These are phyloP conservation scores for Emys orbicularis DNA, from an alignment of 2,797 vertebrate species.

Conservation along the genomic window DNA sequence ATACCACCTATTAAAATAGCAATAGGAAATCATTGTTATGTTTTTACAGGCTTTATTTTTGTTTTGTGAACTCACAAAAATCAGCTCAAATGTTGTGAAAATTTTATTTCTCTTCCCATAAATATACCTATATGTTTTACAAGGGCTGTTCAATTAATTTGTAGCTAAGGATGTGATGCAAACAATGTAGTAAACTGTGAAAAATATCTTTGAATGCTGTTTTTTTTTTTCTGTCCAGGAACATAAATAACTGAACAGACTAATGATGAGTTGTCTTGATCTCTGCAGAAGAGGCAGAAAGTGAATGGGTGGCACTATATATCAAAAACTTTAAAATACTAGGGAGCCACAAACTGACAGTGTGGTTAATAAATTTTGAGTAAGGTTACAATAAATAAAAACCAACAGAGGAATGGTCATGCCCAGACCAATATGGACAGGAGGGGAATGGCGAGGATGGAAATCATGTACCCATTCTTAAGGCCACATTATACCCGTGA, in stretches of 20 bases:
- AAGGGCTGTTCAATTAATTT: background rate
- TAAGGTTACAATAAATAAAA: background rate
- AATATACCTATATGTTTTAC: rapidly evolving
- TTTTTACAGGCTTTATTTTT: background rate
- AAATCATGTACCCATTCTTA: background rate
- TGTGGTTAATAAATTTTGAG: background rate
- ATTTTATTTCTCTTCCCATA: background rate
- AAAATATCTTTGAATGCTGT: background rate
- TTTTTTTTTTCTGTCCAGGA: background rate
- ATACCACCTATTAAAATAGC: background rate
- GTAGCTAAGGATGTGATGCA: rapidly evolving
- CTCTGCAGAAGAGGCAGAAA: background rate
- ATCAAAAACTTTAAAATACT: background rate
- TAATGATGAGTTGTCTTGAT: background rate
- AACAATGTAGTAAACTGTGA: background rate
- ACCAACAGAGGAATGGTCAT: background rate
- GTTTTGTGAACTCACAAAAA: background rate
- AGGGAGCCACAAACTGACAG: background rate
- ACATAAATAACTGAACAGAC: background rate
- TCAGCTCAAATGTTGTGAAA: background rate
- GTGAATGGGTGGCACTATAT: background rate
- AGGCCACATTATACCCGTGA: background rate
- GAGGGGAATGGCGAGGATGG: rapidly evolving
- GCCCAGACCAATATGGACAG: background rate
- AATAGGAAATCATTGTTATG: background rate